These are phyloP conservation scores for Goniozus legneri DNA, from an alignment of 1,140 invertebrate species.

Conservation along the genomic window DNA sequence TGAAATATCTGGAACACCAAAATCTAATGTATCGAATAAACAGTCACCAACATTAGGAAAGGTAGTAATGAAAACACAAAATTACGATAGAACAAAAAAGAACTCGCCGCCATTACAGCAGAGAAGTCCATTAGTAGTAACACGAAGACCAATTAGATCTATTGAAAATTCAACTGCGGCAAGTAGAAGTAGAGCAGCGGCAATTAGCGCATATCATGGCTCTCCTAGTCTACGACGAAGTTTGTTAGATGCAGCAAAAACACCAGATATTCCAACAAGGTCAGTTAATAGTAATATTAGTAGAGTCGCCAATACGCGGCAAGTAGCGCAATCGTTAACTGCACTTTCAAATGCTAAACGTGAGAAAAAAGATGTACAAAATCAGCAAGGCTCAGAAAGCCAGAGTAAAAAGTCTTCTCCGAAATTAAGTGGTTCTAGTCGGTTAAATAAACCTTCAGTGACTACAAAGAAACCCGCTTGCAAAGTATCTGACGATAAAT, in stretches of 20 bases:
- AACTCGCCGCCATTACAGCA: constrained; percentile 41
- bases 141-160: constrained; percentile 31
- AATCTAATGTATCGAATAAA: constrained; percentile 40
- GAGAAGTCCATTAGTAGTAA: constrained; percentile 28
- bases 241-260: constrained; percentile 48
- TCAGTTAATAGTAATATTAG: constrained; percentile 17
- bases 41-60: constrained; percentile 41
- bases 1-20: constrained; percentile 37
- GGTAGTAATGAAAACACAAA: constrained; percentile 22
- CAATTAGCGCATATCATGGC: constrained; percentile 41
- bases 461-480: constrained; percentile 14
- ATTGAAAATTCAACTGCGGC: constrained; percentile 48
- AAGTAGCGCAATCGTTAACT: constrained; percentile 12
- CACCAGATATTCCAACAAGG: constrained; percentile 40
- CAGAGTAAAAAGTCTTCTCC: constrained; percentile 44
- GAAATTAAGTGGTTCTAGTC: constrained; percentile 34
- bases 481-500: constrained; percentile 33
- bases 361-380: constrained; percentile 35
- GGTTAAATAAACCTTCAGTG: constrained; percentile 22
- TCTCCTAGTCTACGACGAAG: constrained; percentile 44
- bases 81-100: constrained; percentile 36
- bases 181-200: constrained; percentile 46
- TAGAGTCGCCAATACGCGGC: constrained; percentile 14
- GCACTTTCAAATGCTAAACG: constrained; percentile 15
- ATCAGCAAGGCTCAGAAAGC: constrained; percentile 36